A percentile compares a stretch with the other conserved stretches of the same genome.
phyloP scores from a whole-genome alignment of 2,113 vertebrate species.

The Brienomyrus brachyistius region DNA sequence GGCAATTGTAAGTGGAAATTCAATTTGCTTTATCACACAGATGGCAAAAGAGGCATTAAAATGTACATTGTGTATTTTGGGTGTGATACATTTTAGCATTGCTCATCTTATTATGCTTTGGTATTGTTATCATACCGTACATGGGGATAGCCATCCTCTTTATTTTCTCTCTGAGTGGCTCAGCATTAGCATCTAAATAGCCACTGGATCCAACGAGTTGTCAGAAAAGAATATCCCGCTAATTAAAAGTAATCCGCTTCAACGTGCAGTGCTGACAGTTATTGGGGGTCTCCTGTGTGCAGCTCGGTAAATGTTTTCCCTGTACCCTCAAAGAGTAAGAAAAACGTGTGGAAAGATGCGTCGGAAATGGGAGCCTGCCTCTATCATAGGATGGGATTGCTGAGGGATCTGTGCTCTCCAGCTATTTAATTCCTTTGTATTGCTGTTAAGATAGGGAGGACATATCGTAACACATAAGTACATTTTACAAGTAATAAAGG shows the following conservation, averaged over 20 bases:
- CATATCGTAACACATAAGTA: neutral
- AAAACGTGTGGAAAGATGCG: neutral
- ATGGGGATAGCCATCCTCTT: neutral
- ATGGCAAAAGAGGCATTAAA: constrained; percentile 12
- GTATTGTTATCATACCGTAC: constrained; percentile 17
- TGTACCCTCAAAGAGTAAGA: neutral
- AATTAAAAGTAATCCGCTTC: constrained; percentile 49
- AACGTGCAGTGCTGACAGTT: constrained; percentile 33
- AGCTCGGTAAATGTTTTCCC: neutral
- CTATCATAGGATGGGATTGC: neutral
- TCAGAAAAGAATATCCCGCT: constrained; percentile 32
- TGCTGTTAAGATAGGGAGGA: neutral
- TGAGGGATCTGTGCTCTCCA: neutral
- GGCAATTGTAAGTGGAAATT: constrained; percentile 17
- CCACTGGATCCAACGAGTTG: constrained; percentile 32
- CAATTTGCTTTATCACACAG: neutral
- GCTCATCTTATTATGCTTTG: constrained; percentile 5
- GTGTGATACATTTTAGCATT: constrained; percentile 7
- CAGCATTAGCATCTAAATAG: constrained; percentile 35
- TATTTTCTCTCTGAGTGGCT: constrained; percentile 2
- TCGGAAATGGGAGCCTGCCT: neutral
- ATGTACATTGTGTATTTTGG: neutral
- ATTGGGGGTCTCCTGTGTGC: constrained; percentile 15
- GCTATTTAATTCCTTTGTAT: neutral
- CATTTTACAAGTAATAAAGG: neutral